These are phyloP conservation scores for Luehdorfia chinensis DNA, from an alignment of 1,140 invertebrate genomes.

Conservation along the genomic window DNA sequence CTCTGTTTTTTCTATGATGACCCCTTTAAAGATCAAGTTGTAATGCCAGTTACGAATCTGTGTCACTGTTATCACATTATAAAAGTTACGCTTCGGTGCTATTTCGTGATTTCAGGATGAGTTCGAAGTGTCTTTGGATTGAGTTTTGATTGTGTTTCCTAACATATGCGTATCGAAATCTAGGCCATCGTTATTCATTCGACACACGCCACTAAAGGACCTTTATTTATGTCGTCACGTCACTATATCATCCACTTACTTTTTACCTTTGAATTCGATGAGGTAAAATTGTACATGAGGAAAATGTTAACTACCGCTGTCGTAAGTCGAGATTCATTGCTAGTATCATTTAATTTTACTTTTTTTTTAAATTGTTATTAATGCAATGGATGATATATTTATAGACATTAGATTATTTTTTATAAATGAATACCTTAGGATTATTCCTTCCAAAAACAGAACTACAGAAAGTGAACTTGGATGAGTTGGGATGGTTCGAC, in stretches of 20 bases:
- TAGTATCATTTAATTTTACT: too few species aligned
- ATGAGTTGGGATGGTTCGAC: too few species aligned
- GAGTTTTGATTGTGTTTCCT: slow-evolving; percentile 60
- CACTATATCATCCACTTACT: slow-evolving; percentile 25
- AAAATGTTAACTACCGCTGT: slow-evolving; percentile 14
- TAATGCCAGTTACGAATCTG: slow-evolving; percentile 6
- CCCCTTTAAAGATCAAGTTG: background rate
- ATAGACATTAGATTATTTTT: too few species aligned
- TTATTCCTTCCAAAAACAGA: too few species aligned
- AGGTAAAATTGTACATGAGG: slow-evolving; percentile 4
- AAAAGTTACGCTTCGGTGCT: too few species aligned
- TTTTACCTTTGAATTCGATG: slow-evolving; percentile 18
- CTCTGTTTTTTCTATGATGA: too few species aligned
- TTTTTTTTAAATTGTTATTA: too few species aligned
- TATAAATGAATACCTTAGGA: too few species aligned
- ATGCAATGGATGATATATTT: too few species aligned
- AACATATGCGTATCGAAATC: slow-evolving; percentile 37
- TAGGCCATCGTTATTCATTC: slow-evolving; percentile 51
- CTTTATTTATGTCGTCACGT: slow-evolving; percentile 35
- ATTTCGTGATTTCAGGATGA: slow-evolving; percentile 43
- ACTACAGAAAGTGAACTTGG: too few species aligned
- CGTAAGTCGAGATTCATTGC: too few species aligned
- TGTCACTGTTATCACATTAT: slow-evolving; percentile 2
- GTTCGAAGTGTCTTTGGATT: slow-evolving; percentile 51
- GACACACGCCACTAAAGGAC: slow-evolving; percentile 39